phyloP scores from a whole-genome alignment of 37 sponge, comb jelly and placozoan species.

The Halichondria panicea region DNA sequence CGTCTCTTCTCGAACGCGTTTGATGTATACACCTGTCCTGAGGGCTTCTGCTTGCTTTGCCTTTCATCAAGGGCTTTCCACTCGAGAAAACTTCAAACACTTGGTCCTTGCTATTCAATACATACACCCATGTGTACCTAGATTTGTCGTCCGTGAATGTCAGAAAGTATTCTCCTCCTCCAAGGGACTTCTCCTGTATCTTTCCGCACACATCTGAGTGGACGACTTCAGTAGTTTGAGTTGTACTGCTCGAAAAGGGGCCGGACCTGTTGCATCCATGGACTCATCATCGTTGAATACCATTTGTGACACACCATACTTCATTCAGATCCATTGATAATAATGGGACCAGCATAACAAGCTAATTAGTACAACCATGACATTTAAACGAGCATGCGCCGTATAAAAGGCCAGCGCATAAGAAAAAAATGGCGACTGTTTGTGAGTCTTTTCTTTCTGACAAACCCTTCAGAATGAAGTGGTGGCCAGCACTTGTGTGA shows the following conservation, averaged over 20 bases:
- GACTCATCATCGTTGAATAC: too few relatives aligned
- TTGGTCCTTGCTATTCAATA: constrained; percentile 12
- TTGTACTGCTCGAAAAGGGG: constrained; percentile 23
- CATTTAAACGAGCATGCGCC: too few relatives aligned
- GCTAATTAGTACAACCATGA: too few relatives aligned
- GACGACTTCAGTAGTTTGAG: constrained; percentile 18
- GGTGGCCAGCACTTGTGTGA: too few relatives aligned
- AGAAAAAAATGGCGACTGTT: too few relatives aligned
- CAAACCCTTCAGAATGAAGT: too few relatives aligned
- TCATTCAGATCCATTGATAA: too few relatives aligned
- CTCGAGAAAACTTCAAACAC: constrained; percentile 28
- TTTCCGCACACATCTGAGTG: constrained; percentile 61
- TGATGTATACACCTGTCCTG: constrained; percentile 49
- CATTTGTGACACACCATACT: too few relatives aligned
- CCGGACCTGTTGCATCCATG: too few relatives aligned
- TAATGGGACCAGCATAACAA: too few relatives aligned
- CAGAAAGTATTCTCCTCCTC: constrained; percentile 46
- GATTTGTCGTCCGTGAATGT: constrained; percentile 53
- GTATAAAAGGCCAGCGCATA: too few relatives aligned
- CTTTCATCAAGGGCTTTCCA: constrained; percentile 54
- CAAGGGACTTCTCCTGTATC: constrained; percentile 21
- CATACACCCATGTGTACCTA: constrained; percentile 36
- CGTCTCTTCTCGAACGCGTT: constrained; percentile 33
- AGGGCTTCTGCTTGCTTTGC: constrained; percentile 27
- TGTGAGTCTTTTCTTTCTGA: too few relatives aligned